Evolutionary conservation across 2,797 vertebrate genomes (phyloP), one percentile per base, ranked within the genome.

Genomic region (Sparus aurata): DNA sequence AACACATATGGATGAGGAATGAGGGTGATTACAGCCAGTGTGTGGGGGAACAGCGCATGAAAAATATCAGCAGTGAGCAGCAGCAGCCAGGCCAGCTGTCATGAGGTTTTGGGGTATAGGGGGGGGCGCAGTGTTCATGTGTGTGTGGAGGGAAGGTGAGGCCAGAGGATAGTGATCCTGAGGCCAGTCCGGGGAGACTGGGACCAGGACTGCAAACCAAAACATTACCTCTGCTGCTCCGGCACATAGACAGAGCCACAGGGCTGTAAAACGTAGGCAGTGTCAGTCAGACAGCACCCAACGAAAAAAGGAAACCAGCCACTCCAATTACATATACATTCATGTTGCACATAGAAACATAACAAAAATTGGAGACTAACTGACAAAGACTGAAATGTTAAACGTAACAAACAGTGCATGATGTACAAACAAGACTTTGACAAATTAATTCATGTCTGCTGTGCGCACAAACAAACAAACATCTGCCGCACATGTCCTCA

Each of bases 191-290:
- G 20, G 60, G 76, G 72, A 88, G 85, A 92, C 87, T 80, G 83
- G 84, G 65, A 84, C 82, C 89, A 88, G 84, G 85, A 89, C 81
- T 87, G 80, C 62, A 77, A 88, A 86, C 80, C 79, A 83, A 91
- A 90, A 92, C 71, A 81, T 96, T 95, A 95, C 95, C 95, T 96
- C 92, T 92, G 86, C 88, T 85, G 92, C 92, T 95, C 91, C 92
- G 60, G 92, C 87, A 91, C 80, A 92, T 89, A 90, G 92, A 91
- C 90, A 91, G 93, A 94, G 93, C 93, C 93, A 93, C 93, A 89
- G 92, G 88, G 93, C 94, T 94, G 93, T 84, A 92, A 93, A 93
- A 93, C 52, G 93, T 91, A 94, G 91, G 92, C 81, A 90, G 83
- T 52, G 79, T 91, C 86, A 92, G 89, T 93, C 83, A 91, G 78